Conservation (phyloP, 2,113 vertebrate species). For the Pardalotus punctatus region DNA sequence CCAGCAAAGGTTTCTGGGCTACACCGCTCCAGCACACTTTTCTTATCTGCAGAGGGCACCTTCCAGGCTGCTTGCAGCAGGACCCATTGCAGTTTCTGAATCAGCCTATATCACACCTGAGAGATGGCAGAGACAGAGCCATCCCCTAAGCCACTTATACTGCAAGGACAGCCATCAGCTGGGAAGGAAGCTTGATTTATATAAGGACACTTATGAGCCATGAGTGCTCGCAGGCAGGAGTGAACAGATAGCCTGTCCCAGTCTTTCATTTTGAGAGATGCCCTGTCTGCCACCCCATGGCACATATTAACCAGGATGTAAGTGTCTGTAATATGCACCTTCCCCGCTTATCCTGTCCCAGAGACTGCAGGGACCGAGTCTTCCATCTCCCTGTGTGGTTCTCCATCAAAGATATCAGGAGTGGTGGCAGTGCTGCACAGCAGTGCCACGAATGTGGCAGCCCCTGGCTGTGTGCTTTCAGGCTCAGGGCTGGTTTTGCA, state of each 20-base stretch:
- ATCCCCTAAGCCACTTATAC: neutral
- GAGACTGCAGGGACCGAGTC: neutral
- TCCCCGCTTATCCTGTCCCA: neutral
- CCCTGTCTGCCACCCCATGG: neutral
- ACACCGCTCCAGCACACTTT: neutral
- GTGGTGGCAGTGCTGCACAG: neutral
- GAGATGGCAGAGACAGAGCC: neutral
- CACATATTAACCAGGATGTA: neutral
- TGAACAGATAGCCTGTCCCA: neutral
- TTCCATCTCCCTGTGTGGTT: neutral
- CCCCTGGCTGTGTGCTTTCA: neutral
- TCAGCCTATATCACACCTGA: neutral
- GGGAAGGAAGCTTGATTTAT: neutral
- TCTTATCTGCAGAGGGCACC: neutral
- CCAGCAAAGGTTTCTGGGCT: neutral
- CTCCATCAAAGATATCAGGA: neutral
- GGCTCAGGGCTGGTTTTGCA: neutral
- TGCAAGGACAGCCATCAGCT: neutral
- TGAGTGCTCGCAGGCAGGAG: neutral
- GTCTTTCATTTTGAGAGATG: neutral
- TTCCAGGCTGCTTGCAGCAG: neutral
- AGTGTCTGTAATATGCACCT: neutral
- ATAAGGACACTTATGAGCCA: neutral
- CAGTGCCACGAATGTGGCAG: rapidly evolving
- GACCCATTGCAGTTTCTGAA: neutral